Conservation (phyloP, 2,113 vertebrate genomes). For the Macroglossus sobrinus region DNA sequence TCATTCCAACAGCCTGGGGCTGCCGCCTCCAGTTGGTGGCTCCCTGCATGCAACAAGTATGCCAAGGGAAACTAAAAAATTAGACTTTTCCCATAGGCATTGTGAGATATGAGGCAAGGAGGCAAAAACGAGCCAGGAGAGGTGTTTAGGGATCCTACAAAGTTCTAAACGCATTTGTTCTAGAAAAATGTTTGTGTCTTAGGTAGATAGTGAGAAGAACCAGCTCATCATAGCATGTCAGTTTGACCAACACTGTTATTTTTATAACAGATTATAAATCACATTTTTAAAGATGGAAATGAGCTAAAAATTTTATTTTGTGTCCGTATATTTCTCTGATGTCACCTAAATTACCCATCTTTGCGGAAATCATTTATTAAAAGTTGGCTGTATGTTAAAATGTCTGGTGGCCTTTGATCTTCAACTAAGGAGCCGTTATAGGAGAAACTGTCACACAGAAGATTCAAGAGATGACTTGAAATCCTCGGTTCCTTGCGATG, state of each 20-base stretch:
- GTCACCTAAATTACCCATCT: neutral
- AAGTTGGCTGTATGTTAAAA: conserved; percentile 20
- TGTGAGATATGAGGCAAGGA: neutral
- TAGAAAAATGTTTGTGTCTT: neutral
- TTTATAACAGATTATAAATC: neutral
- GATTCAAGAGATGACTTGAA: conserved; percentile 62
- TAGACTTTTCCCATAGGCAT: conserved; percentile 17
- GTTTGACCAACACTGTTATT: neutral
- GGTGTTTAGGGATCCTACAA: neutral
- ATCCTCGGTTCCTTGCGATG: conserved; percentile 33
- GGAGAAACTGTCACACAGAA: conserved; percentile 62
- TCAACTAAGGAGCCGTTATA: conserved; percentile 57
- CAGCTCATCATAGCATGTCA: too few relatives aligned
- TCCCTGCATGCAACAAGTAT: conserved; percentile 58
- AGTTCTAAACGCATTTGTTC: neutral
- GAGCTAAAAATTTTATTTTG: neutral
- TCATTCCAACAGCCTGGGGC: conserved; percentile 66
- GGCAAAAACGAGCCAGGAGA: neutral
- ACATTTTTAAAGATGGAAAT: neutral
- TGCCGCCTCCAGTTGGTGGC: conserved; percentile 74
- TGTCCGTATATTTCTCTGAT: neutral
- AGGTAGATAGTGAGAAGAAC: neutral
- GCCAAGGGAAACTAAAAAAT: neutral
- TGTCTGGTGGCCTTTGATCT: conserved; percentile 69
- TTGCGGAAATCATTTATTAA: conserved; percentile 51